These are phyloP conservation scores for Drosophila micromelanica DNA, from an alignment of 1,140 invertebrate species.

Conservation along the genomic window DNA sequence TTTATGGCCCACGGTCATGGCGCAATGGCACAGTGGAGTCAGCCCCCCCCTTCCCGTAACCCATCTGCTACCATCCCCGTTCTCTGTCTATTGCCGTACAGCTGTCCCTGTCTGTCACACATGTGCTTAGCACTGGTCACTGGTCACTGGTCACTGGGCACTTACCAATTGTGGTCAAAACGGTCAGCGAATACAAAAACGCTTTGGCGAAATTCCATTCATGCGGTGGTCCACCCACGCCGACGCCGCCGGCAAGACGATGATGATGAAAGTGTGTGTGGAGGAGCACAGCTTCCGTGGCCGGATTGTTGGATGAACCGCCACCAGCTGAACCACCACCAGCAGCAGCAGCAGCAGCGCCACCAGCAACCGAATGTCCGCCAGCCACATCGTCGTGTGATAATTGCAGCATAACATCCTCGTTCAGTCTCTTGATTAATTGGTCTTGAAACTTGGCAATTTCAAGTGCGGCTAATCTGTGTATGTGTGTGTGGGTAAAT, in stretches of 20 bases:
- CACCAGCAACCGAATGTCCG: constrained; percentile 84
- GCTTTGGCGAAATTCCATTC: constrained; percentile 97
- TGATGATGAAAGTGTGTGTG: constrained; percentile 68
- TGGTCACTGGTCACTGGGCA: constrained; percentile 85
- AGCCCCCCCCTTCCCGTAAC: neutral
- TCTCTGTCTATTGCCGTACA: constrained; percentile 1
- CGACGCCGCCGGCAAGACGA: constrained; percentile 86
- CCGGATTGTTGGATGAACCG: constrained; percentile 75
- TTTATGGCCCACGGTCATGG: constrained; percentile 59
- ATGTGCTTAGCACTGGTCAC: constrained; percentile 6
- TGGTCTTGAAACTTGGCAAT: constrained; percentile 95
- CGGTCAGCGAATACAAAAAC: constrained; percentile 97
- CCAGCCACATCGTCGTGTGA: constrained; percentile 79
- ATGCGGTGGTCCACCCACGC: constrained; percentile 85
- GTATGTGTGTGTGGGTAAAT: constrained; percentile 1
- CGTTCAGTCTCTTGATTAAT: constrained; percentile 90
- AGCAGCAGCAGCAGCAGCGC: neutral
- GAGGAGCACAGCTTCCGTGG: constrained; percentile 84
- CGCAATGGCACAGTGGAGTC: constrained; percentile 8
- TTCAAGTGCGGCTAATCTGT: constrained; percentile 90
- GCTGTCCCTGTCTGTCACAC: constrained; percentile 10
- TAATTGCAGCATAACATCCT: constrained; percentile 88
- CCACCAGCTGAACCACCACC: constrained; percentile 17
- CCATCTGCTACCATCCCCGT: neutral
- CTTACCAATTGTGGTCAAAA: constrained; percentile 98